These are phyloP conservation scores for Lasius fuliginosus DNA, from an alignment of 2,888 invertebrate species.

Conservation along the genomic window DNA sequence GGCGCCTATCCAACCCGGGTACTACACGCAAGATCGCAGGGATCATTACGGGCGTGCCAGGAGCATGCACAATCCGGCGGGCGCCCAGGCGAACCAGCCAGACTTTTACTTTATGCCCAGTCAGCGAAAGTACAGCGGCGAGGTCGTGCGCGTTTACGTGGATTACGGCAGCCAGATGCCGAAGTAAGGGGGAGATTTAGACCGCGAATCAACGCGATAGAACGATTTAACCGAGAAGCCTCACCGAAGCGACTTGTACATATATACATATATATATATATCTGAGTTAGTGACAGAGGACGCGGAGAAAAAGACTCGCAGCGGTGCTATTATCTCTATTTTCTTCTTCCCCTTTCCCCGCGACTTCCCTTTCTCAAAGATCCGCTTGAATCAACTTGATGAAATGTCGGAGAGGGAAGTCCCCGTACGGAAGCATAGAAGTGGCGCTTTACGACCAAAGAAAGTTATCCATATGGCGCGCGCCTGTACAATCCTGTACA, in stretches of 20 bases:
- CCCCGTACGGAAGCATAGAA: constrained; percentile 65
- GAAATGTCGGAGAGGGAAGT: constrained; percentile 28
- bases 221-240: constrained; percentile 60
- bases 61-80: constrained; percentile 67
- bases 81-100: constrained; percentile 88
- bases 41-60: constrained; percentile 82
- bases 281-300: constrained; percentile 53
- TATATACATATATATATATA: constrained; percentile 39
- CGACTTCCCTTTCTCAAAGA: constrained; percentile 17
- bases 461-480: constrained; percentile 73
- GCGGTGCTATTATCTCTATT: constrained; percentile 60
- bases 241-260: constrained; percentile 75
- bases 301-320: constrained; percentile 61
- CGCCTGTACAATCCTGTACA: constrained; percentile 67
- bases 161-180: constrained; percentile 91
- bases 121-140: constrained; percentile 97
- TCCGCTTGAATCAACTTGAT: constrained; percentile 32
- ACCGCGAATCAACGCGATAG: not conserved
- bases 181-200: constrained; percentile 85
- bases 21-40: constrained; percentile 88
- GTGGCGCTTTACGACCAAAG: constrained; percentile 80
- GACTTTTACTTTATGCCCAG: constrained; percentile 99
- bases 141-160: constrained; percentile 94
- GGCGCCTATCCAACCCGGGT: constrained; percentile 86
- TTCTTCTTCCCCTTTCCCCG: not conserved